Percentiles rank a stretch among this genome's conserved stretches.
Evolutionary conservation across 1,140 invertebrate genomes (phyloP).

Genomic region (Platyscapa corneri): DNA sequence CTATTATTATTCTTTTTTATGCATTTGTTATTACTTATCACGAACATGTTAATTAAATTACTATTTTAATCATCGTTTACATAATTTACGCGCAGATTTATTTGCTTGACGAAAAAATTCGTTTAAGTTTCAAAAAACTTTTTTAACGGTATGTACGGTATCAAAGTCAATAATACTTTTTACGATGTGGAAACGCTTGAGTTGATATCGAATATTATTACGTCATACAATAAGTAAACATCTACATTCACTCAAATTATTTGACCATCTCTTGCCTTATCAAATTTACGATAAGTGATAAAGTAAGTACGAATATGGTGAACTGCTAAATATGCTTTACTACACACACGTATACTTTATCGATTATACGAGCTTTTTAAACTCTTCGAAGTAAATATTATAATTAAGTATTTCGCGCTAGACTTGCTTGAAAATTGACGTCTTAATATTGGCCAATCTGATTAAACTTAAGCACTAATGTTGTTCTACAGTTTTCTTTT

Average conservation of each 20-base stretch:
- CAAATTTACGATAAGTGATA: not conserved
- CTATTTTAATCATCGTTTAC: not conserved
- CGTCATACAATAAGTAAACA: conserved; percentile 1
- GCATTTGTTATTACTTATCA: not conserved
- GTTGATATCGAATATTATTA: not conserved
- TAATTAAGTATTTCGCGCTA: too few species aligned
- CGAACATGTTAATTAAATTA: conserved; percentile 12
- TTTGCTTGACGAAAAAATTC: not conserved
- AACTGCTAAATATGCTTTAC: not conserved
- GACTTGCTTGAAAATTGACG: too few species aligned
- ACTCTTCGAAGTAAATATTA: too few species aligned
- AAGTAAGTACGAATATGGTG: not conserved
- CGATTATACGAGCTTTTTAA: too few species aligned
- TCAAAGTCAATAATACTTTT: not conserved
- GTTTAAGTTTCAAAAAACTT: not conserved
- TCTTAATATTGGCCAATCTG: too few species aligned
- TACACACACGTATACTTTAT: too few species aligned
- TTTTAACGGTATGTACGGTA: not conserved
- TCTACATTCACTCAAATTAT: not conserved
- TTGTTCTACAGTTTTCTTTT: too few species aligned
- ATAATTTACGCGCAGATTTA: not conserved
- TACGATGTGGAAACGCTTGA: not conserved
- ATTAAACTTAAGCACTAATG: too few species aligned
- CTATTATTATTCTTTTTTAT: not conserved
- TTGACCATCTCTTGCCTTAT: not conserved